phyloP scores from a whole-genome alignment of 2,797 vertebrate genomes.

The Eulemur albifrons region DNA sequence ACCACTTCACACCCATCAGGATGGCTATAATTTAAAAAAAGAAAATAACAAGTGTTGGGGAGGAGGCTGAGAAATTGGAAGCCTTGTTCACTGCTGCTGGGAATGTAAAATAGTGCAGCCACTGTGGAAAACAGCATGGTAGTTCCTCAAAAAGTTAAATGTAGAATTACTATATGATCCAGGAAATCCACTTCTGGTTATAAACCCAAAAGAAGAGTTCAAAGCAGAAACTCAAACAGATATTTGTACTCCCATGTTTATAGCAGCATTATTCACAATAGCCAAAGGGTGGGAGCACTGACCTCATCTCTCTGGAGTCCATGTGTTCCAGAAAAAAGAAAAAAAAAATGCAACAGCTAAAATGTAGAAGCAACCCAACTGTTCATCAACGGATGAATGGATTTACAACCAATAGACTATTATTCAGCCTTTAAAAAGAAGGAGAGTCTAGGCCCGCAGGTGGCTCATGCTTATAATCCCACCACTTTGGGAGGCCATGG shows the following conservation, averaged over 20 bases:
- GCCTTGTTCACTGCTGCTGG: background rate
- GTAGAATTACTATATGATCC: background rate
- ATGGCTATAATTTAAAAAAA: background rate
- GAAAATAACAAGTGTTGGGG: background rate
- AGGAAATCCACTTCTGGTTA: background rate
- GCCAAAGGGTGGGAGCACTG: background rate
- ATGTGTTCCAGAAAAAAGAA: no score
- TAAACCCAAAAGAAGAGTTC: background rate
- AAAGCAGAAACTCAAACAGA: background rate
- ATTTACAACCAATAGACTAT: background rate
- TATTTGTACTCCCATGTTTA: background rate
- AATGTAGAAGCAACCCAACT: background rate
- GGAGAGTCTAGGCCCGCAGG: no score
- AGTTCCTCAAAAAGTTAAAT: background rate
- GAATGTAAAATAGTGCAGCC: background rate
- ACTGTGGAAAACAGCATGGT: background rate
- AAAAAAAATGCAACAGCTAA: no score
- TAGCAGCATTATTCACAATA: background rate
- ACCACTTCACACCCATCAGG: background rate
- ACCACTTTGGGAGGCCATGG: no score
- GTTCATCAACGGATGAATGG: background rate
- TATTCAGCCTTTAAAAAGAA: background rate
- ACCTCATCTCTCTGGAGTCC: no score
- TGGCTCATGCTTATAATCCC: no score
- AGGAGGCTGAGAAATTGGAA: background rate